A percentile compares a stretch with the other conserved stretches of the same genome.
These are phyloP conservation scores for Delia radicum DNA, from an alignment of 1,140 invertebrate genomes.

Conservation along the genomic window DNA sequence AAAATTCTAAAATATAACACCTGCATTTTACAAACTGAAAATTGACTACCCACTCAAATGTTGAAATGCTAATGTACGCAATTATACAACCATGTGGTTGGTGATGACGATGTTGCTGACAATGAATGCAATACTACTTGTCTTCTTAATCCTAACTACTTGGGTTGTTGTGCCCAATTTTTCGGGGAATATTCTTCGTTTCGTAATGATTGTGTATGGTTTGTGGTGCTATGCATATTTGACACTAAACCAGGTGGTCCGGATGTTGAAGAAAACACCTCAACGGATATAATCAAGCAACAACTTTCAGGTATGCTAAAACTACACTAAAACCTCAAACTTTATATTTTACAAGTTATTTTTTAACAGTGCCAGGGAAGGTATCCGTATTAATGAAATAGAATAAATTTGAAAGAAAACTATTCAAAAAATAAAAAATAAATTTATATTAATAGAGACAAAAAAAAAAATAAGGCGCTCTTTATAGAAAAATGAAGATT, in stretches of 20 bases:
- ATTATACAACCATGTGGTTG: neutral
- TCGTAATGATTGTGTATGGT: neutral
- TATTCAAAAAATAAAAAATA: too few relatives aligned
- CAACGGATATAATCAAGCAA: constrained; percentile 56
- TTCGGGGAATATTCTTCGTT: neutral
- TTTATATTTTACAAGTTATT: neutral
- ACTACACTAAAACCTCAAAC: neutral
- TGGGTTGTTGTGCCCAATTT: neutral
- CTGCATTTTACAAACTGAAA: neutral
- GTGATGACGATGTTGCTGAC: too few relatives aligned
- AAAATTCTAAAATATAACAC: neutral
- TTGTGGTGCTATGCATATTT: neutral
- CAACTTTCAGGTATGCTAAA: constrained; percentile 53
- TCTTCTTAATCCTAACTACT: neutral
- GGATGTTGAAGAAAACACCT: constrained; percentile 54
- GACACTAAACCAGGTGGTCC: constrained; percentile 50
- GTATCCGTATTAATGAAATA: neutral
- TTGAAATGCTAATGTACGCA: too few relatives aligned
- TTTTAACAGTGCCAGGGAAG: neutral
- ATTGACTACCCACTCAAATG: neutral
- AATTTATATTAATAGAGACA: too few relatives aligned
- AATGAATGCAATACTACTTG: neutral
- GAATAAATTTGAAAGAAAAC: neutral
- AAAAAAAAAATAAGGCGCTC: too few relatives aligned
- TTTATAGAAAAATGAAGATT: too few relatives aligned